phyloP scores from a whole-genome alignment of 2,888 invertebrate genomes.

The Tortricodes alternella region DNA sequence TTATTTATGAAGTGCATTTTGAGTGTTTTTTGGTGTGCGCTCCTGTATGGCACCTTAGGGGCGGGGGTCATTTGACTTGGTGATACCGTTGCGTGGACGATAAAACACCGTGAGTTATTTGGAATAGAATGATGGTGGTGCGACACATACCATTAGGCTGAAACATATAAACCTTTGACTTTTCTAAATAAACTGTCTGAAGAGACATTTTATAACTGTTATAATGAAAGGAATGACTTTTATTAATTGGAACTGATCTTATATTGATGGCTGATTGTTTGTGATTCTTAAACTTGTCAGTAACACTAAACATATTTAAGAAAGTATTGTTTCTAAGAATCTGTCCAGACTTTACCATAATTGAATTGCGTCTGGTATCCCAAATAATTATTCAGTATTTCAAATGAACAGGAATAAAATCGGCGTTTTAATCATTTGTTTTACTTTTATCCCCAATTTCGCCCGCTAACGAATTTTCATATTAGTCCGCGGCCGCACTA shows the following conservation, averaged over 20 bases:
- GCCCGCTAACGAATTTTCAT: no score
- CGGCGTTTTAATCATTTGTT: no score
- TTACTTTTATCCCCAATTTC: no score
- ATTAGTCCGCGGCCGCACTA: no score
- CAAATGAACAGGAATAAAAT: no score
- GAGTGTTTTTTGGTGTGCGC: conserved; percentile 48
- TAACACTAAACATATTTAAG: no score
- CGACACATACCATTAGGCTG: conserved; percentile 7
- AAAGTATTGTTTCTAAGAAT: no score
- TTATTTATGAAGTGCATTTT: conserved; percentile 77
- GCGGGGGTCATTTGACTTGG: conserved; percentile 59
- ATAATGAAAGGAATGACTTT: neutral
- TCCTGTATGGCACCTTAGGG: conserved; percentile 51
- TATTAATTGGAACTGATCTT: neutral
- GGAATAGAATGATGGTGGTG: conserved; percentile 1
- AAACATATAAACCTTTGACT: conserved; percentile 17
- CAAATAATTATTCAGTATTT: no score
- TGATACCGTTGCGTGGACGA: conserved; percentile 46
- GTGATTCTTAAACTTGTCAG: no score
- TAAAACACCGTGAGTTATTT: conserved; percentile 36
- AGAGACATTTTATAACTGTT: neutral
- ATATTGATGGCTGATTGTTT: no score
- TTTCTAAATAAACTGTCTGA: neutral
- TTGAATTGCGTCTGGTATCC: no score
- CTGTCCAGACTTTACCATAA: no score